Base-by-base conservation (phyloP, 2,113 vertebrate species). In the Rhabdomys dilectus region DNA sequence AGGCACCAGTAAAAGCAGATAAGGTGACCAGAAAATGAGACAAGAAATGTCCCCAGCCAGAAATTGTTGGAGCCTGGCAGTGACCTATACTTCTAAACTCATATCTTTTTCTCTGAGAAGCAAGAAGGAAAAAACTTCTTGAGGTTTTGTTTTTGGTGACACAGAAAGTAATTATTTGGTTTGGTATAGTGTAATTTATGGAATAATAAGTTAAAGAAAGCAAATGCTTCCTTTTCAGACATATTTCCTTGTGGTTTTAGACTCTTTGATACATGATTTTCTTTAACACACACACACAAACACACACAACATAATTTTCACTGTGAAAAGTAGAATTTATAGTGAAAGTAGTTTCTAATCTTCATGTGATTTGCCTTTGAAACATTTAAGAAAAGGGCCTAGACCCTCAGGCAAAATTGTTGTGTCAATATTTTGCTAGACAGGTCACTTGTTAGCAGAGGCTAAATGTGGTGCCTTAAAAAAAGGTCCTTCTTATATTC, bases 1-100 rank as follows among this genome's bases (percentile, higher is more conserved):
- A 48, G n/a, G 64, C 88, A 97, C 51, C 76, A 92, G 48, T 70
- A 96, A 98, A 62, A 97, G 73, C 22, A 94, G 31, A 5, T 3
- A 66, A 95, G 48, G 24, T 93, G 64, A 77, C 39, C n/a, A 48
- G 13, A 39, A 39, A 90, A 53, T 81, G 24, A 96, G 58, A 89
- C 68, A 11, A 85, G 81, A 97, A 97, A 34, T 90, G 29, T 34
- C 62, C 21, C 0, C 13, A n/a, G 13, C 21, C 87, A 85, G 96
- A 92, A 92, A 95, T 39, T 85, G 22, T n/a, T 89, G 10, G 22
- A 60, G 7, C 62, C 21, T 58, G 31, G 73, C 51, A 80, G 29
- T 64, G 86, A 62, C 80, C 56, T 58, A 31, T 26, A 39, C 36
- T 39, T 34, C 13, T 7, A 8, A 89, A 94, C 77, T 64, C 64